Percentiles rank a stretch among this genome's conserved stretches.
These are phyloP conservation scores for Willisornis vidua DNA, from an alignment of 2,113 vertebrate species.

Conservation along the genomic window DNA sequence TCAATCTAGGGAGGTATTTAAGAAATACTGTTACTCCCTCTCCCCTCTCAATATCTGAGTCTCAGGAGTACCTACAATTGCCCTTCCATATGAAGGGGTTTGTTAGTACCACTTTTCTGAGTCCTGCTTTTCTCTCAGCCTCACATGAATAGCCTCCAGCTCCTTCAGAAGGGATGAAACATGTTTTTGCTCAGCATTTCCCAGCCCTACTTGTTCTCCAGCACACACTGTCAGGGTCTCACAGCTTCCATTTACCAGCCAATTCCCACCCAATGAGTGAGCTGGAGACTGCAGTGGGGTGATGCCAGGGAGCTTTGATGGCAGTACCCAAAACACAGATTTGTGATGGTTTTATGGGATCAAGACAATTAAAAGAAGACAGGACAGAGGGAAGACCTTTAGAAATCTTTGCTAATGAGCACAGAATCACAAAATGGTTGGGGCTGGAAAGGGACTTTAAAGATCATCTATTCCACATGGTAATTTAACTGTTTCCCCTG, in stretches of 20 bases:
- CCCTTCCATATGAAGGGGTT: background rate
- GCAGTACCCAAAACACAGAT: background rate
- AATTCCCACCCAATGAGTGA: background rate
- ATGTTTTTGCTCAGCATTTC: background rate
- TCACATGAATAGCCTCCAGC: background rate
- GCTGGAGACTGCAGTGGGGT: background rate
- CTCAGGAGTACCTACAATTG: fast-evolving
- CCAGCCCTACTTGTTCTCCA: background rate
- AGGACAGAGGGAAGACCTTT: background rate
- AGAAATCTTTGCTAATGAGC: background rate
- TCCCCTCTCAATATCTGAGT: background rate
- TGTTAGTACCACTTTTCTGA: background rate
- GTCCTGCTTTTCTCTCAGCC: background rate
- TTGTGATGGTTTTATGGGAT: background rate
- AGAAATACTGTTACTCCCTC: background rate
- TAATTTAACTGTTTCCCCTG: background rate
- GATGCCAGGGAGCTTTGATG: background rate
- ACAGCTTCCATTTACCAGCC: background rate
- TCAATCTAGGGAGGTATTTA: background rate
- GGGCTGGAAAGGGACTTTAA: background rate
- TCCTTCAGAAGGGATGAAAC: background rate
- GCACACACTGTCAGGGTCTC: background rate
- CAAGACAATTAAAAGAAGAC: background rate
- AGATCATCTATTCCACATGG: background rate
- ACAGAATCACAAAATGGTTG: background rate